Percentiles rank a stretch among this genome's conserved stretches.
phyloP scores from a whole-genome alignment of 2,113 vertebrate species.

The Dascyllus trimaculatus region DNA sequence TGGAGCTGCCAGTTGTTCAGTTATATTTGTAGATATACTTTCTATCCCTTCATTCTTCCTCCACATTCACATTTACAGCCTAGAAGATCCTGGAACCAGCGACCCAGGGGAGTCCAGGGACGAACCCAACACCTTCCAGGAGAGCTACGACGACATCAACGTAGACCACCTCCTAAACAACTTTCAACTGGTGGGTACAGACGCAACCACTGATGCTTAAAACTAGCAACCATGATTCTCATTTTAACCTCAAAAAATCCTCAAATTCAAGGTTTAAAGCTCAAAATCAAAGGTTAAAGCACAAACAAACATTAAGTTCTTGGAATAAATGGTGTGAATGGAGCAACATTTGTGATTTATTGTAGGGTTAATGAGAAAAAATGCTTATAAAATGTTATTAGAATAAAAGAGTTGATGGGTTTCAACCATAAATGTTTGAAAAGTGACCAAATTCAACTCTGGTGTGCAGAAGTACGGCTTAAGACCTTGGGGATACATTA shows the following conservation, averaged over 20 bases:
- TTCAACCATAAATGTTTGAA: too few species aligned
- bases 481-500: too few species aligned
- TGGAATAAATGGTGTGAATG: background rate
- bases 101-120: conserved; percentile 87
- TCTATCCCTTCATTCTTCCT: too few species aligned
- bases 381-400: too few species aligned
- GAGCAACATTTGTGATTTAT: background rate
- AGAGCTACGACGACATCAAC: conserved; percentile 88
- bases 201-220: background rate
- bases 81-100: conserved; percentile 86
- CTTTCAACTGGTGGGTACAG: conserved; percentile 87
- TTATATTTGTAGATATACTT: background rate
- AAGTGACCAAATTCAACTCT: too few species aligned
- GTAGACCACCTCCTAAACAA: conserved; percentile 88
- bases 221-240: too few species aligned
- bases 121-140: conserved; percentile 85
- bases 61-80: conserved; percentile 69
- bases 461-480: too few species aligned
- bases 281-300: background rate
- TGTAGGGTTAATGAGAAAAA: too few species aligned
- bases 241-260: background rate
- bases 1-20: background rate
- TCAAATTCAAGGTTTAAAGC: background rate
- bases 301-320: too few species aligned
- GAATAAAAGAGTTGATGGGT: too few species aligned